Evolutionary conservation across 1,140 invertebrate genomes (phyloP), one percentile per base, ranked within the genome.

Genomic region (Drosophila carrolli): DNA sequence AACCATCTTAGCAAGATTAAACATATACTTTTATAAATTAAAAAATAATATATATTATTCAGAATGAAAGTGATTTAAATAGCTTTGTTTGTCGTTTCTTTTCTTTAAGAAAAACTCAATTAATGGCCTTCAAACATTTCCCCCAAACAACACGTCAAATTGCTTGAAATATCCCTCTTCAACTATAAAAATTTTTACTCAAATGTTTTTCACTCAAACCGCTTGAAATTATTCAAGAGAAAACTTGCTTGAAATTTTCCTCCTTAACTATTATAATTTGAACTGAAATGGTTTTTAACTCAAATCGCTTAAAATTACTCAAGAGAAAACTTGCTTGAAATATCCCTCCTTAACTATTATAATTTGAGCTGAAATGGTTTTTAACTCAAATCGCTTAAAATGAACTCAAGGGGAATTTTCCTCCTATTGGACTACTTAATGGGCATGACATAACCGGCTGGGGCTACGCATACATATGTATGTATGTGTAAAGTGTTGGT

Each of bases 371-470:
- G 6, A 32, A 44, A 50, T 37, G 37, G 10, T 32, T 23, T 16
- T 11, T 11, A 47, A 66, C 65, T 81, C 65, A 81, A 76, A 81
- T 61, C n/a, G 35, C 16, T 62, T 65, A 40, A 75, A 59, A 61
- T 29, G 37, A 13, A 5, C 67, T 62, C 66, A 59, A 67, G 4
- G 10, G 43, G 10, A 56, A 82, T 82, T 66, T 80, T 68, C 54
- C 61, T 40, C 57, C 48, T 67, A 78, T 76, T 59, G 81, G 61
- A 72, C 50, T 32, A 72, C 50, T 32, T 47, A 41, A 57, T 76
- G 54, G 62, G 65, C 48, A 78, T 86, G 82, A 86, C 82, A 86
- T 86, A 86, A 85, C 74, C 63, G 67, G 60, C 72, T 71, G 44
- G 71, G 51, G 27, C 44, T 65, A 37, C 37, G 27, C 41, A 9